phyloP scores from a whole-genome alignment of 2,113 vertebrate species.

The Climacteris rufus region DNA sequence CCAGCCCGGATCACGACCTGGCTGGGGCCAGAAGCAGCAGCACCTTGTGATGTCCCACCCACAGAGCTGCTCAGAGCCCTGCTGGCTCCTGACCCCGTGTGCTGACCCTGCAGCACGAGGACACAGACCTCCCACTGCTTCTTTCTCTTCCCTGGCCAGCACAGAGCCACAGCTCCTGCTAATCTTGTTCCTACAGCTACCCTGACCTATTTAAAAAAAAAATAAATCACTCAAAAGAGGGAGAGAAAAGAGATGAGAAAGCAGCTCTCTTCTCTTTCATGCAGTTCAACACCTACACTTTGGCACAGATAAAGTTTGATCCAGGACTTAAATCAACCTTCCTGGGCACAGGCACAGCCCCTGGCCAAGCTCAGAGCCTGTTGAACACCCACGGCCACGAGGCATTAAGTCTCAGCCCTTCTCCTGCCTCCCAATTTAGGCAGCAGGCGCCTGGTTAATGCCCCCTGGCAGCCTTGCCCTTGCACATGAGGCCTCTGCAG shows the following conservation, averaged over 20 bases:
- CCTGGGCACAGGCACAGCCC: background rate
- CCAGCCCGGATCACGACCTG: background rate
- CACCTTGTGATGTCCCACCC: background rate
- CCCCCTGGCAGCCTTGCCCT: background rate
- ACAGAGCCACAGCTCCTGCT: background rate
- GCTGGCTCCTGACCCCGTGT: background rate
- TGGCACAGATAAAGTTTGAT: background rate
- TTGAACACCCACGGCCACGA: background rate
- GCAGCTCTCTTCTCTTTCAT: background rate
- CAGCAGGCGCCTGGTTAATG: background rate
- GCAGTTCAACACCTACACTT: background rate
- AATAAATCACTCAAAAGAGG: background rate
- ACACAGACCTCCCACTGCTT: background rate
- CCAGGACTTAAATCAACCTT: background rate
- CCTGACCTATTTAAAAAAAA: background rate
- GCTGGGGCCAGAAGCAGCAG: background rate
- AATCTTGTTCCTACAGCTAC: background rate
- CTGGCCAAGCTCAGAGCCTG: background rate
- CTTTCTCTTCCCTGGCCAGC: background rate
- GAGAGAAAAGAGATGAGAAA: background rate
- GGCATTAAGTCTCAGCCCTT: background rate
- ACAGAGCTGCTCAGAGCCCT: background rate
- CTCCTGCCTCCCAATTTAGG: background rate
- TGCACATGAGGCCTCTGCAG: background rate
- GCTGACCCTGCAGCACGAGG: background rate